These are phyloP conservation scores for Odontophorus gujanensis DNA, from an alignment of 2,113 vertebrate species.

Conservation along the genomic window DNA sequence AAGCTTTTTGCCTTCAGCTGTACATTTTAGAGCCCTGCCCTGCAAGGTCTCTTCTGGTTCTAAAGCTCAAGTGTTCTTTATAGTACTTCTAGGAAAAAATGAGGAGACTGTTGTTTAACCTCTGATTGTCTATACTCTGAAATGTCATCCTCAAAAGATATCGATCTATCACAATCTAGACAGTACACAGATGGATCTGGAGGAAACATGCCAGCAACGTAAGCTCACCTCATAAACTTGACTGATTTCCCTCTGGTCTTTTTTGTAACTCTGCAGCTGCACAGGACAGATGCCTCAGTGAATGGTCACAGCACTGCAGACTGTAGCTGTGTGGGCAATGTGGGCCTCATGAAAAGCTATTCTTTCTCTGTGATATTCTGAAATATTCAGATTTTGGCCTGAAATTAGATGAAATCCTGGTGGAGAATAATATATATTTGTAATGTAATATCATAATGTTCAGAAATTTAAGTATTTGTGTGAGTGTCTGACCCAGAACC, in stretches of 20 bases:
- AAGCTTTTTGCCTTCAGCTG: not conserved
- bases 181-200: not conserved
- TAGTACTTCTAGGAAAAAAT: not conserved
- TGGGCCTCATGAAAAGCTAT: not conserved
- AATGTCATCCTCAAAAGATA: not conserved
- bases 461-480: not conserved
- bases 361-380: not conserved
- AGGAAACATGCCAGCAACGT: fast-evolving
- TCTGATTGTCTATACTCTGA: not conserved
- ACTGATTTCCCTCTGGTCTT: not conserved
- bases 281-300: not conserved
- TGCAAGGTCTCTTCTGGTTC: not conserved
- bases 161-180: not conserved
- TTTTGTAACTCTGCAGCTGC: not conserved
- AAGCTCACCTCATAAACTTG: not conserved
- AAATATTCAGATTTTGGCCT: not conserved
- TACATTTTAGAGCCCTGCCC: not conserved
- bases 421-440: not conserved
- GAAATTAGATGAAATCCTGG: not conserved
- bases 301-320: fast-evolving
- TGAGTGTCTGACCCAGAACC: not conserved
- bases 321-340: not conserved
- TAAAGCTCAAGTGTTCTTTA: not conserved
- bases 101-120: not conserved
- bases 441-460: fast-evolving